Evolutionary conservation across 2,797 vertebrate genomes (phyloP), one percentile per base, ranked within the genome.

Genomic region (Sylvilagus floridanus): DNA sequence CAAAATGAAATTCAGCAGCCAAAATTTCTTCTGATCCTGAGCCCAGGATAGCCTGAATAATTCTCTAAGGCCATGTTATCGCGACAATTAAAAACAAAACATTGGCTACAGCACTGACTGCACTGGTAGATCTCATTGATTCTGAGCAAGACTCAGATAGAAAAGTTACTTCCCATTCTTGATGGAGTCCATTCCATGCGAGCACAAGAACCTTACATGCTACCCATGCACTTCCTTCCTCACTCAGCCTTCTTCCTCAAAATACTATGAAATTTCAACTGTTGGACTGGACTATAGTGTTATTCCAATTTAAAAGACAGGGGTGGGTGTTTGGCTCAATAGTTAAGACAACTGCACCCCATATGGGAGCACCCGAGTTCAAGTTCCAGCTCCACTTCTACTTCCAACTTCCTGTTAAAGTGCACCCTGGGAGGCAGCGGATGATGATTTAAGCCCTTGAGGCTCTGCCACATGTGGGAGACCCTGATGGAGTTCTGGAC

Each of bases 11-110:
- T 57, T 82, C 65, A 65, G 30, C 26, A 84, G 62, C 62, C 95
- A 88, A 71, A 90, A 66, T 90, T 77, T 66, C 66, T 89, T 94
- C 73, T 81, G 76, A 71, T n/a, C 32, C 68, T 71, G 30, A 96
- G 52, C 37, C 50, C 78, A 78, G 26, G 14, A 35, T 35, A 84
- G 90, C 19, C 32, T 57, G 60, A 88, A 77, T 68, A 77, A 83
- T 63, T 93, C 69, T 90, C 30, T 85, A 62, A 91, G 52, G 28
- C 88, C 86, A 26, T n/a, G 30, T 88, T 76, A 91, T 87, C 84
- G 47, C 12, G 28, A 96, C 71, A 92, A 68, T 68, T 85, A 90
- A 92, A 95, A 89, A 77, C 30, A 93, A 95, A 93, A 42, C 0
- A 0, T 65, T 71, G 54, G 22, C 71, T 83, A 54, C 32, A 1